Base-by-base conservation (phyloP, 2,797 vertebrate genomes). In the Lates japonicus region DNA sequence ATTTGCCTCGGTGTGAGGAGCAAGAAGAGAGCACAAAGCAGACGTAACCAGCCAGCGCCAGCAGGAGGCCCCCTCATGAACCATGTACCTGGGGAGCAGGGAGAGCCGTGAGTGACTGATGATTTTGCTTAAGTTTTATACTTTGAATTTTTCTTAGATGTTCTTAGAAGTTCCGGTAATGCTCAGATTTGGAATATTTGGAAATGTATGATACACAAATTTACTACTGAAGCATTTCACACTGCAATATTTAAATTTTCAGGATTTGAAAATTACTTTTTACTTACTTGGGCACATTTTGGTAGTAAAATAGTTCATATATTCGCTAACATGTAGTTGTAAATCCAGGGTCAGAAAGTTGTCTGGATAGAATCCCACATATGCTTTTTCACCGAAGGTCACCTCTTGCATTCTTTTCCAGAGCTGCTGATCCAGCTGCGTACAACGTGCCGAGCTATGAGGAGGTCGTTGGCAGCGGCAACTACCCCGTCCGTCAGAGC, bases 381-480 rank as follows among this genome's bases (percentile, higher is more conserved):
- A 11, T 8, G 10, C 20, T 57, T 44, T 75, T 17, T 55, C n/a
- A 69, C 54, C 60, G 22, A 48, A 0, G 14, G 5, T 62, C 22
- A 25, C 62, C 35, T 86, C 22, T 68, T 78, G n/a, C 65, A 5
- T 85, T 5, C 16, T 59, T 55, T 54, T 73, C n/a, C 78, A 95
- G 94, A 69, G 58, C 63, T 29, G 62, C 60, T 7, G 83, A 93
- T 33, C 74, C 67, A 0, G 67, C 76, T 0, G 78, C 88, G 0
- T 98, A 95, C 87, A 96, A 93, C 0, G 98, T 99, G 70, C 98
- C 98, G 69, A 98, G 96, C 88, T 99, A 99, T 0, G 97, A 98
- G 22, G 98, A 99, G 78, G 98, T 97, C 0, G 96, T 99, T 77
- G 93, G 95, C 85, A 97, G 96, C 29, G 76, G 70, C 0, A 72